Conservation (phyloP, 2,888 invertebrate species). For the Tetranychus truncatus region DNA sequence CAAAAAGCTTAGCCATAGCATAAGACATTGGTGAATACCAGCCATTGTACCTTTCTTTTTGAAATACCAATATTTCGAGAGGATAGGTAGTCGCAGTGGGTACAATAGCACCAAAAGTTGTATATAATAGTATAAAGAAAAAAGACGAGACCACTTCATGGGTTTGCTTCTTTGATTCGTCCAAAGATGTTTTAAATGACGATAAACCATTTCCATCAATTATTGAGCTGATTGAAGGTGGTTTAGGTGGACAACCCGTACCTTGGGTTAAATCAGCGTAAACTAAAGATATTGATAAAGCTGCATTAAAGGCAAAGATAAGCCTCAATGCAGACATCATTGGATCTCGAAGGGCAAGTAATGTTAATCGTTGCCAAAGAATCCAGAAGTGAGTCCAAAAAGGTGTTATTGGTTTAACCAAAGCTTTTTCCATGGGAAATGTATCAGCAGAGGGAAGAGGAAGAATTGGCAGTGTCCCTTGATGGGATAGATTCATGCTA, state of each 20-base stretch:
- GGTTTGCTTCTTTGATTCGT: not conserved
- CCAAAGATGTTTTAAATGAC: not conserved
- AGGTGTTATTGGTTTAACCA: not conserved
- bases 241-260: not conserved
- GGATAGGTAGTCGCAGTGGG: slow-evolving; percentile 6
- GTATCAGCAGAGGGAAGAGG: not conserved
- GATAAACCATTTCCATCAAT: not conserved
- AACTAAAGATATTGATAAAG: not conserved
- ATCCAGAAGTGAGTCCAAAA: slow-evolving; percentile 7
- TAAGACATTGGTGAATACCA: slow-evolving; percentile 15
- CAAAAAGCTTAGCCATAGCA: slow-evolving; percentile 8
- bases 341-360: not conserved
- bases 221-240: not conserved
- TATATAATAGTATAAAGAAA: not conserved
- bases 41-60: slow-evolving; percentile 12
- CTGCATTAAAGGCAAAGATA: not conserved
- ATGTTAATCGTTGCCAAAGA: not conserved
- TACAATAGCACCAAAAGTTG: not conserved
- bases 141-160: not conserved
- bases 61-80: not conserved
- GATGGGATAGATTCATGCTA: not conserved
- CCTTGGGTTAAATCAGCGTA: not conserved
- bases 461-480: not conserved
- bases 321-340: not conserved
- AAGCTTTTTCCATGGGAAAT: not conserved